These are phyloP conservation scores for Tethea ocularis DNA, from an alignment of 2,888 invertebrate genomes.

Conservation along the genomic window DNA sequence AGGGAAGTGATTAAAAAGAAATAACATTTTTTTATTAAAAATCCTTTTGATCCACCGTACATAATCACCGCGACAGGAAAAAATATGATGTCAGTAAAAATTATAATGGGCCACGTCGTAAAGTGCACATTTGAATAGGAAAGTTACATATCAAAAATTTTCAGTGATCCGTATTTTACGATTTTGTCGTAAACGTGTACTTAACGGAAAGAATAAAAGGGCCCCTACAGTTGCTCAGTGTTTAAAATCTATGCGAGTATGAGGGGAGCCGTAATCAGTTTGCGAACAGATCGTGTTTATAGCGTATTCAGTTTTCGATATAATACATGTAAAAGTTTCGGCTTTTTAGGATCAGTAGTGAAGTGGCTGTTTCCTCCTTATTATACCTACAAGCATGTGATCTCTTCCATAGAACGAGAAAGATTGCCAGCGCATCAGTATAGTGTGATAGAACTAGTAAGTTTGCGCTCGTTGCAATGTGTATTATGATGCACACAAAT, in stretches of 20 bases:
- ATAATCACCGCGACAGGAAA: constrained; percentile 71
- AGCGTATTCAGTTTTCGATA: constrained; percentile 48
- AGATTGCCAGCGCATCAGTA: background rate
- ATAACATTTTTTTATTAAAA: constrained; percentile 73
- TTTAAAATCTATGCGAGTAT: constrained; percentile 65
- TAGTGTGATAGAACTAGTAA: too few relatives aligned
- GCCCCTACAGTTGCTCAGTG: constrained; percentile 60
- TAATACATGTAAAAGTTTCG: constrained; percentile 28
- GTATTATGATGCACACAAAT: too few relatives aligned
- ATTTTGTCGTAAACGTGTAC: constrained; percentile 81
- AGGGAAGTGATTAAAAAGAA: constrained; percentile 80
- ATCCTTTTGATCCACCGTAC: constrained; percentile 74
- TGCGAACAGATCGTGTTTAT: constrained; percentile 49
- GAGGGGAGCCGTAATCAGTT: constrained; percentile 65
- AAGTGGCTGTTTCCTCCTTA: background rate
- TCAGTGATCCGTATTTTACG: constrained; percentile 83
- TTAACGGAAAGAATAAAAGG: constrained; percentile 74
- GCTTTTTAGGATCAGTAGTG: constrained; percentile 9
- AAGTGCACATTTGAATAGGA: constrained; percentile 81
- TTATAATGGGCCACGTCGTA: constrained; percentile 79
- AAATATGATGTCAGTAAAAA: constrained; percentile 80
- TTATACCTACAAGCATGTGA: background rate
- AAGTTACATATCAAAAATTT: constrained; percentile 84
- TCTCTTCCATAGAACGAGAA: too few relatives aligned
- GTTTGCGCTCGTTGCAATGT: too few relatives aligned